Evolutionary conservation across 2,113 vertebrate species (phyloP).

Genomic region (Nothocercus nigrocapillus): DNA sequence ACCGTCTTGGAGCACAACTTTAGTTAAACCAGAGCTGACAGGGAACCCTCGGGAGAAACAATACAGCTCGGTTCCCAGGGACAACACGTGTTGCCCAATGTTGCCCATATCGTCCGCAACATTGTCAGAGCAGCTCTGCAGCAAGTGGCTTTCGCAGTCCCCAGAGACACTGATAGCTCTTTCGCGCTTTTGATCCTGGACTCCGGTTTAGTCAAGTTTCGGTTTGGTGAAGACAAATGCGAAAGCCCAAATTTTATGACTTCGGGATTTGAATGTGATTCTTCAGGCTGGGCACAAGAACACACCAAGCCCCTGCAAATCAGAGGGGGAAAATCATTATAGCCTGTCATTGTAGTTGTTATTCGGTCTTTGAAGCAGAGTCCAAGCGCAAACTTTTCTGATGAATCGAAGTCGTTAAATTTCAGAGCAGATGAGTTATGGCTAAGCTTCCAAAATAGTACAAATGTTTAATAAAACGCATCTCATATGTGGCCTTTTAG

Average conservation of each 20-base stretch:
- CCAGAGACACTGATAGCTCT: conserved; percentile 12
- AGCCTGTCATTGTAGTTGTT: conserved; percentile 8
- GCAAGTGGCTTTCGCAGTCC: conserved; percentile 18
- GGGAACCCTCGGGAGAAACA: background rate
- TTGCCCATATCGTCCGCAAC: background rate
- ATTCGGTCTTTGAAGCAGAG: conserved; percentile 52
- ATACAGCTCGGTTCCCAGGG: background rate
- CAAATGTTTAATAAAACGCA: conserved; percentile 50
- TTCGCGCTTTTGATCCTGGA: conserved; percentile 5
- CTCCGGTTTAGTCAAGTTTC: conserved; percentile 49
- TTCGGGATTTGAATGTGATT: conserved; percentile 20
- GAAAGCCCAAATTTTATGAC: conserved; percentile 35
- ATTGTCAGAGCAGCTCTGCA: background rate
- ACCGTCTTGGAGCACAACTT: background rate
- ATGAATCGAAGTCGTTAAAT: conserved; percentile 62
- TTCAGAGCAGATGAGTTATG: conserved; percentile 57
- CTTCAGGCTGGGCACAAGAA: conserved; percentile 49
- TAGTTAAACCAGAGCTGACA: background rate
- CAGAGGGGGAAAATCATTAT: conserved; percentile 30
- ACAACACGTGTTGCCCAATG: background rate
- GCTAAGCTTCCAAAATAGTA: conserved; percentile 39
- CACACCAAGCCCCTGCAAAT: conserved; percentile 33
- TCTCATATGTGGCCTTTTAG: conserved; percentile 36
- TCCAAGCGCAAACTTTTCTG: conserved; percentile 58
- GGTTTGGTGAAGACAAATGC: background rate